A percentile compares a stretch with the other conserved stretches of the same genome.
These are phyloP conservation scores for Pangasius djambal DNA, from an alignment of 2,797 vertebrate species.

Conservation along the genomic window DNA sequence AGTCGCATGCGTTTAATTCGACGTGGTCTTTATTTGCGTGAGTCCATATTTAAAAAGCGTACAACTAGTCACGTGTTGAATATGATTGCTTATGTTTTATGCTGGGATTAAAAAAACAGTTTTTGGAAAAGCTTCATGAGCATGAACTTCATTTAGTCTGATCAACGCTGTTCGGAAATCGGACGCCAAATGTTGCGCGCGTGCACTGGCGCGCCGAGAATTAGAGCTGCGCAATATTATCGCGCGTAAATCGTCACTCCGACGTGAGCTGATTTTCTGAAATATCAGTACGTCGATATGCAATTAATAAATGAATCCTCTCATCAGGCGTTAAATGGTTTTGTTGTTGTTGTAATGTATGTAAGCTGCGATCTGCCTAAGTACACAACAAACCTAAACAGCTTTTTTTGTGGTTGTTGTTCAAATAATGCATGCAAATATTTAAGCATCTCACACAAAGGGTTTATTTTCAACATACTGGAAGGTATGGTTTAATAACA, in stretches of 20 bases:
- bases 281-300: neutral
- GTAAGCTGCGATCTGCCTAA: neutral
- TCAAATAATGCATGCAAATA: neutral
- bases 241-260: neutral
- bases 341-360: conserved; percentile 7
- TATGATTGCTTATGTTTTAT: neutral
- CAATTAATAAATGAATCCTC: neutral
- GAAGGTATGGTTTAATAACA: neutral
- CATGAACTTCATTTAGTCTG: neutral
- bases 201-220: conserved; percentile 3
- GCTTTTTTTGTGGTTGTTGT: neutral
- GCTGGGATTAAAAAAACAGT: neutral
- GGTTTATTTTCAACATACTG: no score
- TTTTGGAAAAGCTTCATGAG: neutral
- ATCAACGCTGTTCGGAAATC: neutral
- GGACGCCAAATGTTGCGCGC: neutral
- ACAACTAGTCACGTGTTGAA: neutral
- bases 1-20: neutral
- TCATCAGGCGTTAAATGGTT: neutral
- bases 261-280: neutral
- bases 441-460: neutral
- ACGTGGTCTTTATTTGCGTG: neutral
- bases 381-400: neutral
- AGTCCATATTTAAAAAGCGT: neutral
- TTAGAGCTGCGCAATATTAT: neutral